These are phyloP conservation scores for Leptopilina myrica DNA, from an alignment of 2,888 invertebrate species.

Conservation along the genomic window DNA sequence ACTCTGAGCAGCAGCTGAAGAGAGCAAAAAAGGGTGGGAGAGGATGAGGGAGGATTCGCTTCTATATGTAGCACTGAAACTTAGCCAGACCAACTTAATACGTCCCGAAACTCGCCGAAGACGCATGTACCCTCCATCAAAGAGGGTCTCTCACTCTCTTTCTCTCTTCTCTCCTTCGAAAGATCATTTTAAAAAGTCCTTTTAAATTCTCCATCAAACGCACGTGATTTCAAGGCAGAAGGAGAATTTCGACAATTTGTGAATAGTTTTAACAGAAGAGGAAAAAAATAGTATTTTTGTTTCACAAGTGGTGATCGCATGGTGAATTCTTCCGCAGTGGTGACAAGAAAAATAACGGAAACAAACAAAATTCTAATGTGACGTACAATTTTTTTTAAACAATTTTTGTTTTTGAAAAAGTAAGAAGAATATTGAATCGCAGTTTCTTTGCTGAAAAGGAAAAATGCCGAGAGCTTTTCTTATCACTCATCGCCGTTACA, in stretches of 20 bases:
- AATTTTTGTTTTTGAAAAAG: neutral
- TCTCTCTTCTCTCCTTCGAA: neutral
- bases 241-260: neutral
- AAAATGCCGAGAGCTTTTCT: constrained; percentile 82
- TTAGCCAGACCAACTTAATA: constrained; percentile 73
- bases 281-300: no score
- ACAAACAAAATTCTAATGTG: constrained; percentile 43
- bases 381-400: constrained; percentile 45
- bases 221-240: neutral
- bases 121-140: constrained; percentile 64
- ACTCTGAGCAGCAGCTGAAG: constrained; percentile 51
- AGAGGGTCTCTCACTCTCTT: neutral
- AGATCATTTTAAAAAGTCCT: constrained; percentile 12
- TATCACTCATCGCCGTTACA: constrained; percentile 81
- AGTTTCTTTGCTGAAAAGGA: constrained; percentile 43
- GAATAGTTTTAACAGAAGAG: neutral
- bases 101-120: constrained; percentile 69
- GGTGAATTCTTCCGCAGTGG: constrained; percentile 36
- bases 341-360: constrained; percentile 26
- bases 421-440: neutral
- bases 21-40: constrained; percentile 56
- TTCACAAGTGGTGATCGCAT: constrained; percentile 38
- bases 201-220: neutral
- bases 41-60: constrained; percentile 70
- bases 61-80: constrained; percentile 76